Evolutionary conservation across 2,888 invertebrate genomes (phyloP).

Genomic region (Athalia rosae): DNA sequence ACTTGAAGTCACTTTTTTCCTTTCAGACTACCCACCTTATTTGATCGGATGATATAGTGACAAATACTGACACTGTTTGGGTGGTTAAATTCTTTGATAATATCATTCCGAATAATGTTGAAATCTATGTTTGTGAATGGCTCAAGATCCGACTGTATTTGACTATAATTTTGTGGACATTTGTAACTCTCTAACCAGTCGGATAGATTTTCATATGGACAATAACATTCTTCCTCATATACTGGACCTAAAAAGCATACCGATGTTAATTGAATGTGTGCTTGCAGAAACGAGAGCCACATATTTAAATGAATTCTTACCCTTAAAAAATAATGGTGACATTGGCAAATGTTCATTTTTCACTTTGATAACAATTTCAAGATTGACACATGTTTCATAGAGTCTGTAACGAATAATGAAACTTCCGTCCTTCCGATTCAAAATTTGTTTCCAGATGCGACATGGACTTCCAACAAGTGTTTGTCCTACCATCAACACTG

Average conservation of each 20-base stretch:
- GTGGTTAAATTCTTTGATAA: conserved; percentile 83
- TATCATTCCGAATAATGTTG: conserved; percentile 78
- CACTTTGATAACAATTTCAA: conserved; percentile 82
- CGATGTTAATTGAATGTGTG: conserved; percentile 56
- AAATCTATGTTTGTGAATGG: conserved; percentile 84
- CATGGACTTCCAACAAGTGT: conserved; percentile 77
- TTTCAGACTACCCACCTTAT: conserved; percentile 73
- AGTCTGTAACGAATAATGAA: conserved; percentile 89
- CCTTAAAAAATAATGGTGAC: conserved; percentile 80
- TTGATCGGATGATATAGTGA: conserved; percentile 90
- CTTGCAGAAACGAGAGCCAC: conserved; percentile 15
- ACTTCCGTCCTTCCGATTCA: conserved; percentile 89
- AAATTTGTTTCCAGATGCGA: conserved; percentile 83
- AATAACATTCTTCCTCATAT: conserved; percentile 89
- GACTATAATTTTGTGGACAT: conserved; percentile 79
- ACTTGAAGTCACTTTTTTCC: too few species aligned
- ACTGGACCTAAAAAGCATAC: conserved; percentile 76
- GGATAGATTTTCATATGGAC: conserved; percentile 80
- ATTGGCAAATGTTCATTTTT: conserved; percentile 78
- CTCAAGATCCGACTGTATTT: conserved; percentile 84
- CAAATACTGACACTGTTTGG: conserved; percentile 91
- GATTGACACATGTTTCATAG: conserved; percentile 83
- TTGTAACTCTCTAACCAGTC: conserved; percentile 82
- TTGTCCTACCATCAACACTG: conserved; percentile 77
- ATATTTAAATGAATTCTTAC: conserved; percentile 71